Evolutionary conservation across 2,888 invertebrate species (phyloP), one percentile per base, ranked within the genome.

Genomic region (Rhamphomyia laevipes): DNA sequence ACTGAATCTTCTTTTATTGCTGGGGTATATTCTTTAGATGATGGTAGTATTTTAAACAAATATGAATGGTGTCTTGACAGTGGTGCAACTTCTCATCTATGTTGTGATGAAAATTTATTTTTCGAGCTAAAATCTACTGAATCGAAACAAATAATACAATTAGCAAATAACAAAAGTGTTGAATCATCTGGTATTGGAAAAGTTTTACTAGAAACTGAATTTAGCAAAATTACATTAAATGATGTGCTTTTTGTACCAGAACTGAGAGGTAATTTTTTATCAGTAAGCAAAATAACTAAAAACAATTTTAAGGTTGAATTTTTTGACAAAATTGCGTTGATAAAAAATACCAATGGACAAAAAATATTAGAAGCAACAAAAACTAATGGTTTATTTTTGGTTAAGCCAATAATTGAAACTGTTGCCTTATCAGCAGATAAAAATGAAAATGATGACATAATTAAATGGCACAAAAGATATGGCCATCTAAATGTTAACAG

Each of bases 401-500:
- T n/a, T n/a, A n/a, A n/a, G n/a, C n/a, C 21, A 21, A 21, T 21
- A 4, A 21, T 21, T 21, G 21, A 21, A 21, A 21, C 21, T 21
- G 6, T 21, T 21, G 21, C 21, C 21, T 21, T 21, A 21, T 21
- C 21, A 21, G 21, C 21, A 21, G 21, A 21, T 21, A 21, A 3
- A 21, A 21, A 3, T 4, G 3, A 6, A 21, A 6, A 21, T 21
- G 4, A 21, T 11, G 35, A 11, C 18, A 47, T 33, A 10, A n/a
- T 47, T 18, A 47, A 38, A 5, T 53, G 51, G 46, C 48, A 51
- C 37, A 31, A 43, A 16, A 16, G 51, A 27, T 50, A 43, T 38
- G 53, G 51, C 13, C 53, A 53, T 17, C 42, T 49, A 31, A 51
- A 38, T 38, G 37, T 27, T 30, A n/a, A 23, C 18, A 40, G 48